Evolutionary conservation across 53 echinoderm and acorn worm genomes (phyloP).

Genomic region (Patiria pectinifera): DNA sequence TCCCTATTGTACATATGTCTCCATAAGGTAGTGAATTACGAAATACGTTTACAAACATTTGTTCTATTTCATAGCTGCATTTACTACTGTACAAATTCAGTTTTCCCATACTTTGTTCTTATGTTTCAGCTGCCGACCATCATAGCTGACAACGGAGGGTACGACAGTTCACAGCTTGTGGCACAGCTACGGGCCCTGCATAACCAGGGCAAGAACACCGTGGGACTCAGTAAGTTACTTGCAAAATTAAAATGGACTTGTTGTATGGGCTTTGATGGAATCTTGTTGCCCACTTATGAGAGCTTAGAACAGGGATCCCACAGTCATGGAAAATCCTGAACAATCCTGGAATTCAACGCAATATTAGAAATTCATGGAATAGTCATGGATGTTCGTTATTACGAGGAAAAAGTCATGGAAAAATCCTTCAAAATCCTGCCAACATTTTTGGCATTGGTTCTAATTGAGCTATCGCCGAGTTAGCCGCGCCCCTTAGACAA

Average conservation of each 20-base stretch:
- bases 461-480: too few relatives aligned
- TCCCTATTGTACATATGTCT: too few relatives aligned
- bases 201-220: constrained; percentile 81
- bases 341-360: too few relatives aligned
- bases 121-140: constrained; percentile 84
- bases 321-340: too few relatives aligned
- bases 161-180: constrained; percentile 89
- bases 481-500: too few relatives aligned
- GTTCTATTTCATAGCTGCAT: background rate
- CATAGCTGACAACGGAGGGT: constrained; percentile 98
- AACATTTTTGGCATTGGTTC: too few relatives aligned
- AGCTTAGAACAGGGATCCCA: too few relatives aligned
- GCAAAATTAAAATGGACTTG: background rate
- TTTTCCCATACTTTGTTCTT: background rate
- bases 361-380: too few relatives aligned
- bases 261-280: background rate
- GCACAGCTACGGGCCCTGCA: constrained; percentile 91
- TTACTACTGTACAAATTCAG: background rate
- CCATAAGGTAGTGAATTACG: too few relatives aligned
- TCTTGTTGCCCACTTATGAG: background rate
- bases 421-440: too few relatives aligned
- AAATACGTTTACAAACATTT: background rate
- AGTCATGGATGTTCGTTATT: too few relatives aligned
- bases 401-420: too few relatives aligned
- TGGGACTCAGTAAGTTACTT: constrained; percentile 86